Evolutionary conservation across 2,113 vertebrate species (phyloP), one percentile per base, ranked within the genome.

Genomic region (Scomber japonicus): DNA sequence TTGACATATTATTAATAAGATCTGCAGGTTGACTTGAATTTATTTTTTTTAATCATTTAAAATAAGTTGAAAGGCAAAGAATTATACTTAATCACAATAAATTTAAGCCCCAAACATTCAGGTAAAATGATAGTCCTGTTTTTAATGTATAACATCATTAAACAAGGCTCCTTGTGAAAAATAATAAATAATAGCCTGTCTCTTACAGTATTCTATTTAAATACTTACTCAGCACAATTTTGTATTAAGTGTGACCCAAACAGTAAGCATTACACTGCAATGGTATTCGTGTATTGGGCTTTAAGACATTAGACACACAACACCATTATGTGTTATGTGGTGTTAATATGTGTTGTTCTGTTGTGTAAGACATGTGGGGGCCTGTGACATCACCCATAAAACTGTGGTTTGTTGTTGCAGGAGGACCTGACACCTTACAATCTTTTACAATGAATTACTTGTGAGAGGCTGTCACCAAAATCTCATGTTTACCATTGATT

Each of bases 381-480:
- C 35, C 35, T 40, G 35, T 40, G 35, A 40, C 35, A 40, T 40
- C 35, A 7, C 35, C 2, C 6, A 40, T 40, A 7, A 40, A 40
- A 40, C 35, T 40, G 35, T 40, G 35, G 9, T 40, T 1, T 40
- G 51, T 79, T 65, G 53, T 57, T 51, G 51, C 60, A 57, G 17
- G 45, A 51, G 68, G 68, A 66, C 54, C 40, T 63, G 60, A 7
- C 59, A 54, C 49, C 49, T 45, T 13, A 54, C 56, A 53, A 46
- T 27, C 31, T 46, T 79, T 40, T 35, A 48, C 14, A 27, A 56
- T 3, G 7, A 19, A 79, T 79, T 57, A 71, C 51, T 59, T 30
- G 45, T 45, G 60, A 79, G 77, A 66, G 61, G 30, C 61, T 72
- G 53, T 72, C 69, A 80, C 30, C 54, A 51, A 80, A 60, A 72